These are phyloP conservation scores for Nematopogon swammerdamellus DNA, from an alignment of 2,888 invertebrate genomes.

Conservation along the genomic window DNA sequence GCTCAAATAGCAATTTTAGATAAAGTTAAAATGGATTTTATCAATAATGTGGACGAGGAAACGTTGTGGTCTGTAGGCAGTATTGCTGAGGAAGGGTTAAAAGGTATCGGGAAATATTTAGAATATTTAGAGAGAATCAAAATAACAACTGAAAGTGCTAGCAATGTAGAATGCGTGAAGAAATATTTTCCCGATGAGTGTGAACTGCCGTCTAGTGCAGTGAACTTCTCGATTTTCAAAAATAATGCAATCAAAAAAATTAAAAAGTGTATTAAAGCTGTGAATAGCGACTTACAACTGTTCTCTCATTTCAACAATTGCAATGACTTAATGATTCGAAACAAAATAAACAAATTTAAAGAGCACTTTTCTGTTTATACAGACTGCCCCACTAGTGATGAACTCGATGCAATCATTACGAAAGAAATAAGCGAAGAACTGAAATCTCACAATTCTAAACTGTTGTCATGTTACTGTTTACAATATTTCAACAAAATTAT, in stretches of 20 bases:
- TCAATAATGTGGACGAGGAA: neutral
- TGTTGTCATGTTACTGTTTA: neutral
- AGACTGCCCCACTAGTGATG: neutral
- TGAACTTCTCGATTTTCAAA: neutral
- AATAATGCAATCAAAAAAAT: neutral
- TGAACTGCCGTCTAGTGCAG: neutral
- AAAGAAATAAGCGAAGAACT: neutral
- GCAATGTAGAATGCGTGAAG: too few relatives aligned
- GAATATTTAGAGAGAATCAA: too few relatives aligned
- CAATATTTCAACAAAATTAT: neutral
- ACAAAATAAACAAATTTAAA: neutral
- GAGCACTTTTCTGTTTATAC: neutral
- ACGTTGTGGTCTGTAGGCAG: neutral
- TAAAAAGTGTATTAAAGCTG: neutral
- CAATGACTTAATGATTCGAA: neutral
- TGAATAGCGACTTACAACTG: neutral
- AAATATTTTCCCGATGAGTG: neutral
- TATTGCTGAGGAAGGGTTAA: neutral
- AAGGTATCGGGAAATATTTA: neutral
- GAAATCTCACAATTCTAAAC: neutral
- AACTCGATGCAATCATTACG: neutral
- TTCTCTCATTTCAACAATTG: neutral
- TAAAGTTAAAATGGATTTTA: neutral
- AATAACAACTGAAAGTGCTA: too few relatives aligned
- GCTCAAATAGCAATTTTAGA: neutral